Conservation (phyloP, 2,113 vertebrate species). For the Lathamus discolor region DNA sequence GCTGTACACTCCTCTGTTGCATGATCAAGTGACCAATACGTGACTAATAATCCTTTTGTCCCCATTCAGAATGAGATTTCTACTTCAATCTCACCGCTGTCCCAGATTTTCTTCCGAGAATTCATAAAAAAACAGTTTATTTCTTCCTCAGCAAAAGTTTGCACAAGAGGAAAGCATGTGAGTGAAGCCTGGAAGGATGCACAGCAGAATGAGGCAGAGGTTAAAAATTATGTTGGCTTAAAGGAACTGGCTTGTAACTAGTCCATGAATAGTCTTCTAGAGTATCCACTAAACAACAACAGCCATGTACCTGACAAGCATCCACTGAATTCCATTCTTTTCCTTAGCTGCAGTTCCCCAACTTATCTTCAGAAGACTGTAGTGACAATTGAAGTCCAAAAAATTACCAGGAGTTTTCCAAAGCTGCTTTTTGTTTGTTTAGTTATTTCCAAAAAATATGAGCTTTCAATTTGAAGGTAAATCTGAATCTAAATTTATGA, state of each 20-base stretch:
- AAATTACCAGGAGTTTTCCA: background rate
- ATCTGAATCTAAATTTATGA: background rate
- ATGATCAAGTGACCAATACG: background rate
- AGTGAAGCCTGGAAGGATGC: background rate
- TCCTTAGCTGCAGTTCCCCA: background rate
- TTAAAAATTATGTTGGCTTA: background rate
- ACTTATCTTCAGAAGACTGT: background rate
- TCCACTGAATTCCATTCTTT: background rate
- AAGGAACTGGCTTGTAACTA: background rate
- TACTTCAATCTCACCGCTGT: background rate
- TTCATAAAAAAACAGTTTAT: background rate
- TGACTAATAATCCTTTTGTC: background rate
- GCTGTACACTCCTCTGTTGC: background rate
- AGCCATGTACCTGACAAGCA: rapidly evolving
- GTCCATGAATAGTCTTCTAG: background rate
- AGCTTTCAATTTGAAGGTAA: background rate
- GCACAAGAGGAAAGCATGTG: background rate
- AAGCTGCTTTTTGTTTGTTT: background rate
- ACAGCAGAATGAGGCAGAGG: background rate
- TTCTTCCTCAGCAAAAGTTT: background rate
- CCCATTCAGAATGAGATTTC: background rate
- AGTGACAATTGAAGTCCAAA: background rate
- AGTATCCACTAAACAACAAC: background rate
- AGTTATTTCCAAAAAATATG: background rate
- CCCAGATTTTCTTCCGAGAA: background rate